Evolutionary conservation across 1,140 invertebrate species (phyloP), one percentile per base, ranked within the genome.

Genomic region (Ephestia elutella): DNA sequence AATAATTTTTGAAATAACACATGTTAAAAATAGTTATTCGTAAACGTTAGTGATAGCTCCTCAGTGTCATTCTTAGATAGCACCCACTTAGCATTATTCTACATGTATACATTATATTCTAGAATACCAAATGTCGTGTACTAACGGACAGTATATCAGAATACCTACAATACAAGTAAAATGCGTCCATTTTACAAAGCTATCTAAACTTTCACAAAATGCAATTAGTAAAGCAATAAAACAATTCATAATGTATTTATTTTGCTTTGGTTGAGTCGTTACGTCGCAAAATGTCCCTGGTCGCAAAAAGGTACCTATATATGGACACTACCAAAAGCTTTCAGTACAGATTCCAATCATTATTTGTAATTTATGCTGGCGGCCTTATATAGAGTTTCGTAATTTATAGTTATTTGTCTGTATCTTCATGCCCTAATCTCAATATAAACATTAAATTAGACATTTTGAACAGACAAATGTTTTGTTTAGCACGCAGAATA

Each of bases 11-110:
- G 13, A 44, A 2, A 8, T 44, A 44, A 44, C 13, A 44, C n/a
- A 44, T 15, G 13, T 44, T 44, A n/a, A 44, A 4, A 44, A 44
- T 44, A 44, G 13, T 44, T 44, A 44, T 44, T 17, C 7, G n/a
- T 44, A 3, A 44, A 44, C 15, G 13, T 44, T 15, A 44, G 13
- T 44, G 38, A 44, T 53, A 21, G 50, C 50, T 25, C 50, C 25
- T 57, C 56, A 57, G 53, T 63, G 61, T 49, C 53, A 63, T 51
- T 50, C 35, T 54, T 53, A 58, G 53, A 58, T 63, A 63, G 61
- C 61, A 63, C 61, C 61, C 61, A 55, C 61, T 50, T 58, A 58
- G 61, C 61, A 58, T 63, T 58, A 59, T 51, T 28, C 38, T 54
- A 54, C 51, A 25, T 25, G 7, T 25, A n/a, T 25, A 2, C 49